Conservation (phyloP, 2,113 vertebrate species). For the Anoura caudifer region DNA sequence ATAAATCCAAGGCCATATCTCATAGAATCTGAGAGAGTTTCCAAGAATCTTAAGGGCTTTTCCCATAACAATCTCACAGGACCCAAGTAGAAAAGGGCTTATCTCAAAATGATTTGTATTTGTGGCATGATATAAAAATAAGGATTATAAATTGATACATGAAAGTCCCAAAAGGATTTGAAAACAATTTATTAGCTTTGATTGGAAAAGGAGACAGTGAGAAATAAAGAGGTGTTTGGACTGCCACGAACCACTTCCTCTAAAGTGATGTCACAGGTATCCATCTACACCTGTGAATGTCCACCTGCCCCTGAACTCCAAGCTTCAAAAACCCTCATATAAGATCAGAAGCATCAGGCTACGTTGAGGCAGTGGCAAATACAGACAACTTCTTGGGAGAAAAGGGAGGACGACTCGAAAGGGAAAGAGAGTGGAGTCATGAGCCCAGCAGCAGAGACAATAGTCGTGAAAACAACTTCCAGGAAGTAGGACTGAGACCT, state of each 20-base stretch:
- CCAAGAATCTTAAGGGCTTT: background rate
- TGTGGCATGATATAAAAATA: background rate
- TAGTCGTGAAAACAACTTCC: background rate
- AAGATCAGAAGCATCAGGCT: background rate
- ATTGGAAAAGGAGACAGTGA: background rate
- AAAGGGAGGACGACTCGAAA: background rate
- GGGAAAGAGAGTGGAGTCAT: background rate
- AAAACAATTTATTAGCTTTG: background rate
- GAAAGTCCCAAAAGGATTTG: background rate
- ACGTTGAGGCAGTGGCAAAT: background rate
- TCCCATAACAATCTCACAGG: background rate
- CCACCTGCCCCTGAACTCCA: background rate
- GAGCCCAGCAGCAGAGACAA: background rate
- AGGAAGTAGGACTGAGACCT: background rate
- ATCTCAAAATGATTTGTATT: background rate
- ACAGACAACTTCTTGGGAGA: background rate
- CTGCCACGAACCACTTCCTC: background rate
- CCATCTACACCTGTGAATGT: background rate
- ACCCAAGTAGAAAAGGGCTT: background rate
- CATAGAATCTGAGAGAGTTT: background rate
- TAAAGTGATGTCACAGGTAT: background rate
- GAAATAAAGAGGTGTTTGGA: background rate
- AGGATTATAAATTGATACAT: background rate
- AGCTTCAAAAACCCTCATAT: background rate
- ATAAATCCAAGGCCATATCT: background rate